Conservation (phyloP, 2,888 invertebrate species). For the Eurois occulta region DNA sequence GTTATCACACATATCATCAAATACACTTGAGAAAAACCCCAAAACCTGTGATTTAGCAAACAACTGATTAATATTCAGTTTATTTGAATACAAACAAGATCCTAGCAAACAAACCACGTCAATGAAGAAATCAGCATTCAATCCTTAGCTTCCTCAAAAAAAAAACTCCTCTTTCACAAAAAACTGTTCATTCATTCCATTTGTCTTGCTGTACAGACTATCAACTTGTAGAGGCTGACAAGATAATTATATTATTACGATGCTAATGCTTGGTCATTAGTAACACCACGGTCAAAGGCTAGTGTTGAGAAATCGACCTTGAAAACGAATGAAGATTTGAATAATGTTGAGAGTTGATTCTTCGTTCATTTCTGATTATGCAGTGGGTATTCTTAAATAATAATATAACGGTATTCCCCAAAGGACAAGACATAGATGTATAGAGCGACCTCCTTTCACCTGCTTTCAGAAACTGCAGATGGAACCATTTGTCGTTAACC, state of each 20-base stretch:
- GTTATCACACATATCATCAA: too few species aligned
- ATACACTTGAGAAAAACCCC: too few species aligned
- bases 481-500: background rate
- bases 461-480: background rate
- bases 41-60: too few species aligned
- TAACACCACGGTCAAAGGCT: conserved; percentile 40
- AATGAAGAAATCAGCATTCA: background rate
- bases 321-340: conserved; percentile 17
- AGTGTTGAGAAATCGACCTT: conserved; percentile 52
- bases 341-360: conserved; percentile 11
- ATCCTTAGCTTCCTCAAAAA: background rate
- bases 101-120: background rate
- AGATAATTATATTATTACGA: conserved; percentile 48
- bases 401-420: background rate
- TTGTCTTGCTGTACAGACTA: conserved; percentile 4
- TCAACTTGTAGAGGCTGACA: conserved; percentile 44
- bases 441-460: background rate
- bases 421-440: background rate
- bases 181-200: conserved; percentile 30
- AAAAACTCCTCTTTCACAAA: conserved; percentile 19
- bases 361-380: background rate
- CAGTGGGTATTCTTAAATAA: background rate
- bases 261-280: conserved; percentile 42
- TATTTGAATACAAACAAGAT: background rate
- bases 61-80: too few species aligned